Evolutionary conservation across 1,140 invertebrate species (phyloP).

Genomic region (Chionoecetes opilio): DNA sequence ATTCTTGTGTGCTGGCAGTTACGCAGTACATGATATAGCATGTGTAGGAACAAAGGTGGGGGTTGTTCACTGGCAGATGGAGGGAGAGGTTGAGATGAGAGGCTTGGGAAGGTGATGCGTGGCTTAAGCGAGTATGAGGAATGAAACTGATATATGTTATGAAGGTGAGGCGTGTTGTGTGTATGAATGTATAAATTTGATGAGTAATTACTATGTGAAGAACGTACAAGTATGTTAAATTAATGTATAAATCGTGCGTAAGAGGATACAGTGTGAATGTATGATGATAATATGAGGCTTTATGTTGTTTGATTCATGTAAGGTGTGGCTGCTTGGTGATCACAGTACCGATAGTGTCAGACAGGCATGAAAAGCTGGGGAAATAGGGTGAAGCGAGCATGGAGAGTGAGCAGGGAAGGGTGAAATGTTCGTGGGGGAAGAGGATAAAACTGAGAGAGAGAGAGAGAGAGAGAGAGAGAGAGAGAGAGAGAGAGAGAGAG

Average conservation of each 20-base stretch:
- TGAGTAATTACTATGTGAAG: not conserved
- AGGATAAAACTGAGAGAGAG: not conserved
- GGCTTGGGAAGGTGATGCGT: not conserved
- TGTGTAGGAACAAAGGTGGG: not conserved
- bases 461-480: slow-evolving; percentile 22
- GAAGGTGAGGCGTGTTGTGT: not conserved
- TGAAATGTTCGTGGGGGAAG: not conserved
- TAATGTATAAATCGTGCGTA: too few species aligned
- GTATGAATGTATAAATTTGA: too few species aligned
- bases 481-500: slow-evolving; percentile 4
- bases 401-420: not conserved
- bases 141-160: not conserved
- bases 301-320: not conserved
- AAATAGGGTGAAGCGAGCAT: not conserved
- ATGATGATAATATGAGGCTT: not conserved
- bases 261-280: not conserved
- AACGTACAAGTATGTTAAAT: not conserved
- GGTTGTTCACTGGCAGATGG: not conserved
- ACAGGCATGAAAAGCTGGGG: not conserved
- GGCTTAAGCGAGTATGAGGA: not conserved
- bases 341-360: not conserved
- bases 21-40: not conserved
- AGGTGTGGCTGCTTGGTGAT: not conserved
- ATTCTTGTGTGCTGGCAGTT: not conserved
- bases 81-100: not conserved